A percentile compares a stretch with the other conserved stretches of the same genome.
Evolutionary conservation across 2,888 invertebrate genomes (phyloP).

Genomic region (Alsophila aescularia): DNA sequence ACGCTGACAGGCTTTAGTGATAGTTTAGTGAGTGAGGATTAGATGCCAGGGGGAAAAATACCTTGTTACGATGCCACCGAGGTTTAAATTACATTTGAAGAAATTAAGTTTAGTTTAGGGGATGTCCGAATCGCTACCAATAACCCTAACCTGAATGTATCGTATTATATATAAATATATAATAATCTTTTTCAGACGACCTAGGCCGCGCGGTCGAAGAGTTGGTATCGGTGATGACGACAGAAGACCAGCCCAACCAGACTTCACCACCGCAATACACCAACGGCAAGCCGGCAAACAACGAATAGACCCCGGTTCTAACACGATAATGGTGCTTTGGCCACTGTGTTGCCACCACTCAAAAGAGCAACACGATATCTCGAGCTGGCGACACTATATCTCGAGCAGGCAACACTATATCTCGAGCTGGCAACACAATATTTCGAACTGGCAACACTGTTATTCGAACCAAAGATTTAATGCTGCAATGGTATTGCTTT

Average conservation of each 20-base stretch:
- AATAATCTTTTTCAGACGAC: conserved; percentile 85
- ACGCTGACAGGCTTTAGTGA: too few relatives aligned
- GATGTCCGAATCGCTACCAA: too few relatives aligned
- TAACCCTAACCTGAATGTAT: too few relatives aligned
- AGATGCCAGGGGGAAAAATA: too few relatives aligned
- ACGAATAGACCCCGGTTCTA: conserved; percentile 51
- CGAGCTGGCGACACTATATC: too few relatives aligned
- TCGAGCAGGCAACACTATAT: conserved; percentile 54
- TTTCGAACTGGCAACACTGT: conserved; percentile 72
- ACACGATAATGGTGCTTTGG: conserved; percentile 51
- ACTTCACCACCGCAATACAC: conserved; percentile 77
- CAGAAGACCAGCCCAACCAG: conserved; percentile 84
- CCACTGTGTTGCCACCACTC: conserved; percentile 39
- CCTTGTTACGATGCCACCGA: too few relatives aligned
- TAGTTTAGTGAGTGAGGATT: too few relatives aligned
- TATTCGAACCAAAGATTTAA: conserved; percentile 48
- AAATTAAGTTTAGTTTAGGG: too few relatives aligned
- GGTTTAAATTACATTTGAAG: too few relatives aligned
- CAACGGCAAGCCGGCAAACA: conserved; percentile 74
- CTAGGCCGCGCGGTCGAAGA: conserved; percentile 94
- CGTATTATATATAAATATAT: background rate
- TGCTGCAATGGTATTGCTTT: conserved; percentile 44
- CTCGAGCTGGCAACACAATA: conserved; percentile 54
- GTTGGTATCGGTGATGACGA: conserved; percentile 95
- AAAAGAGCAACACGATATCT: conserved; percentile 31